Conservation (phyloP, 1,140 invertebrate genomes). For the Eubasilissa regina region DNA sequence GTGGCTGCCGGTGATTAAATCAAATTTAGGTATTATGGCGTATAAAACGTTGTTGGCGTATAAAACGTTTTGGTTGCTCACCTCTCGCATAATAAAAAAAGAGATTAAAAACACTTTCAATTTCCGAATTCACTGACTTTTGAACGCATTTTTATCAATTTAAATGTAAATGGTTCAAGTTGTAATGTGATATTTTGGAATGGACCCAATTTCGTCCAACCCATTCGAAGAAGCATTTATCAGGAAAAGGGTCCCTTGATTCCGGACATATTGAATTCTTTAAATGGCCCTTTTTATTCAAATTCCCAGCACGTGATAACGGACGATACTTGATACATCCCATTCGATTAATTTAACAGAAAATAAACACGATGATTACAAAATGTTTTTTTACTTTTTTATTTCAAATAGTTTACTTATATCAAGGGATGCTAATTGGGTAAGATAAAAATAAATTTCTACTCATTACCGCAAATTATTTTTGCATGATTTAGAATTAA, state of each 20-base stretch:
- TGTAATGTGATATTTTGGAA: slow-evolving; percentile 40
- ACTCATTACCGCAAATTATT: no score
- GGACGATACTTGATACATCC: slow-evolving; percentile 14
- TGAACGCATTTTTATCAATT: slow-evolving; percentile 38
- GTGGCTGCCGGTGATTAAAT: no score
- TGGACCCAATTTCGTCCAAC: slow-evolving; percentile 27
- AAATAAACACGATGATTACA: background rate
- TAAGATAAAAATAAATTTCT: no score
- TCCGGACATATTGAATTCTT: slow-evolving; percentile 43
- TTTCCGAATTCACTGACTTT: slow-evolving; percentile 21
- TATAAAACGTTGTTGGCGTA: no score
- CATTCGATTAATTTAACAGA: background rate
- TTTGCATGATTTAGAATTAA: no score
- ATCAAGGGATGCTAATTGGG: no score
- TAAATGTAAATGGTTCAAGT: slow-evolving; percentile 6
- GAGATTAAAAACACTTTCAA: slow-evolving; percentile 1
- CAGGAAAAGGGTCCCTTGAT: slow-evolving; percentile 31
- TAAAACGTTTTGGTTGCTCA: background rate
- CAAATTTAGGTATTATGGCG: no score
- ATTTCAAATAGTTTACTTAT: no score
- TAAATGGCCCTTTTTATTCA: slow-evolving; percentile 37
- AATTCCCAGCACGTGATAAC: slow-evolving; percentile 38
- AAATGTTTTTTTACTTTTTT: no score
- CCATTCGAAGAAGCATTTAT: slow-evolving; percentile 29
- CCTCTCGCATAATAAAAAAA: background rate